A percentile compares a stretch with the other conserved stretches of the same genome.
Evolutionary conservation across 1,140 invertebrate species (phyloP).

Genomic region (Amphibalanus amphitrite): DNA sequence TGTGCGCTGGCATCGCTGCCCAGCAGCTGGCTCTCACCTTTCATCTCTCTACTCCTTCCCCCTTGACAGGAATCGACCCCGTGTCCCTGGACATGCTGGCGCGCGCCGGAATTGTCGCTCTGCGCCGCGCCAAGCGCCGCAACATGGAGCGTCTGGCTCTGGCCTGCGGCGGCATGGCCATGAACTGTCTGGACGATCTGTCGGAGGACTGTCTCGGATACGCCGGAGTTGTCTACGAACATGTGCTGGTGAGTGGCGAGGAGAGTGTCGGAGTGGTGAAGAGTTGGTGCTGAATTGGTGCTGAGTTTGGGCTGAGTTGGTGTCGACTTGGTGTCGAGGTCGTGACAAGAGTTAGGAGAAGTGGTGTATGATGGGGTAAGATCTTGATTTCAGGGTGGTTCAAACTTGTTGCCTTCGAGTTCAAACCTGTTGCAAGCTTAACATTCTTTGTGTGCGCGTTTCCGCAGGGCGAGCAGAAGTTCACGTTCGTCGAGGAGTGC

Average conservation of each 20-base stretch:
- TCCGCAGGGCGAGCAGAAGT: constrained; percentile 82
- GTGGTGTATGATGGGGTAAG: too few species aligned
- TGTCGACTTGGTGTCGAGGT: too few species aligned
- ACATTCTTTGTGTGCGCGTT: constrained; percentile 10
- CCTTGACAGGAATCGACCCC: constrained; percentile 89
- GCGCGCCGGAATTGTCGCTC: constrained; percentile 53
- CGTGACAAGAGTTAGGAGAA: too few species aligned
- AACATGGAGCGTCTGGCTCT: constrained; percentile 96
- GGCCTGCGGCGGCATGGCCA: constrained; percentile 88
- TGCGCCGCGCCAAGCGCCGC: constrained; percentile 88
- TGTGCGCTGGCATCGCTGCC: too few species aligned
- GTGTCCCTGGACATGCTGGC: constrained; percentile 88
- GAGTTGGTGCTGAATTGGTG: too few species aligned
- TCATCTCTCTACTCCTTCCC: too few species aligned
- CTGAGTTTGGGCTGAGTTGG: too few species aligned
- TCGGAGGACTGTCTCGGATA: constrained; percentile 65
- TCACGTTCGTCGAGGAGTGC: constrained; percentile 92
- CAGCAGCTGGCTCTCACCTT: too few species aligned
- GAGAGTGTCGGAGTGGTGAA: too few species aligned
- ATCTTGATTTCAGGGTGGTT: too few species aligned
- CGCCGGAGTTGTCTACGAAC: constrained; percentile 92
- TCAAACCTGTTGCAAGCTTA: too few species aligned
- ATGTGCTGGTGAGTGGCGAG: constrained; percentile 60
- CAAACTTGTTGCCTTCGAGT: too few species aligned
- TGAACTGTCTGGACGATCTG: constrained; percentile 92